These are phyloP conservation scores for Aphelinus certus DNA, from an alignment of 1,140 invertebrate genomes.

Conservation along the genomic window DNA sequence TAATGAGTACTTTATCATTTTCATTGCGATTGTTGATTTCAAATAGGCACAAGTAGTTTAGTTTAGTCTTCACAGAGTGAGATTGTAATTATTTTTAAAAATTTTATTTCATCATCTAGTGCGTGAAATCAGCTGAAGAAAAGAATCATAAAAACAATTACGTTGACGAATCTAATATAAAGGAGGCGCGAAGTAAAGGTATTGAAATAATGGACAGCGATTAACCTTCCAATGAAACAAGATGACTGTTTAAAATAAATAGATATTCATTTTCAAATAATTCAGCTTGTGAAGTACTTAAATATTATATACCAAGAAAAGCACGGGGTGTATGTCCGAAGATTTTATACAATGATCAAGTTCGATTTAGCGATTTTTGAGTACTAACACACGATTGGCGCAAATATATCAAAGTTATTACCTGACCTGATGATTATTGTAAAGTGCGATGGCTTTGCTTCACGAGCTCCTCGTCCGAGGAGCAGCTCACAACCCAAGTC, in stretches of 20 bases:
- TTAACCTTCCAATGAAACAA: slow-evolving; percentile 49
- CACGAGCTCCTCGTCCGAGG: too few species aligned
- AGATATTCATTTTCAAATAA: slow-evolving; percentile 48
- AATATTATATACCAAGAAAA: slow-evolving; percentile 43
- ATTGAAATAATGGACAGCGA: slow-evolving; percentile 59
- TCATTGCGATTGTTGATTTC: background rate
- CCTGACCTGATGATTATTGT: background rate
- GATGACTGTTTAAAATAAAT: slow-evolving; percentile 41
- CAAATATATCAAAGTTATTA: slow-evolving; percentile 24
- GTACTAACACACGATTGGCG: slow-evolving; percentile 2
- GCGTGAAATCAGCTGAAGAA: slow-evolving; percentile 62
- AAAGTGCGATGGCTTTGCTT: too few species aligned
- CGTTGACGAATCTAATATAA: slow-evolving; percentile 62
- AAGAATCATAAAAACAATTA: slow-evolving; percentile 62
- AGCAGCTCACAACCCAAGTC: too few species aligned
- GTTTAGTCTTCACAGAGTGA: slow-evolving; percentile 3
- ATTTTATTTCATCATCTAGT: slow-evolving; percentile 51
- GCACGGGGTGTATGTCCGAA: slow-evolving; percentile 28
- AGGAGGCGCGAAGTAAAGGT: slow-evolving; percentile 53
- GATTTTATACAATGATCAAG: slow-evolving; percentile 47
- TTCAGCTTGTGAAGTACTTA: slow-evolving; percentile 40
- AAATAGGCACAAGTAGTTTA: slow-evolving; percentile 8
- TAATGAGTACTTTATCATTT: too few species aligned
- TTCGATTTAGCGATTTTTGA: slow-evolving; percentile 40
- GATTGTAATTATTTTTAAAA: slow-evolving; percentile 13